These are phyloP conservation scores for Nycteola revayana DNA, from an alignment of 2,888 invertebrate genomes.

Conservation along the genomic window DNA sequence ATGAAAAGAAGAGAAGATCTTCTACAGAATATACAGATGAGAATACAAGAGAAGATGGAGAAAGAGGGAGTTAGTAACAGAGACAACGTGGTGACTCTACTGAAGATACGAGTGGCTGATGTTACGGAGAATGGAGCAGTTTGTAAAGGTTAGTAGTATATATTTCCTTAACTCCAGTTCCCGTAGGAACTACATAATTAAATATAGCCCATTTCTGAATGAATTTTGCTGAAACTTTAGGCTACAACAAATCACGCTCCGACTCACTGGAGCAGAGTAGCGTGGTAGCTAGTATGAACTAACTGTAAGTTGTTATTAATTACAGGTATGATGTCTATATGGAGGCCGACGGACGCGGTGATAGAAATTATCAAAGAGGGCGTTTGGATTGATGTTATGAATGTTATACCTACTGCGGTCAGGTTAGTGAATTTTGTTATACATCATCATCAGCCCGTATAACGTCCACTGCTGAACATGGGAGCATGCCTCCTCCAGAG, in stretches of 20 bases:
- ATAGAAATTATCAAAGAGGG: constrained; percentile 84
- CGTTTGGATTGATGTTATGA: constrained; percentile 80
- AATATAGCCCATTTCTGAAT: too few relatives aligned
- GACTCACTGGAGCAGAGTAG: too few relatives aligned
- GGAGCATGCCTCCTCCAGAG: too few relatives aligned
- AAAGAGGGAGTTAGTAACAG: constrained; percentile 32
- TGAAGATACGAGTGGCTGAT: constrained; percentile 57
- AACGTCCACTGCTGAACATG: too few relatives aligned
- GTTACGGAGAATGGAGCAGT: constrained; percentile 27
- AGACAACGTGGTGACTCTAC: constrained; percentile 55
- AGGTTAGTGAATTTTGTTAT: too few relatives aligned
- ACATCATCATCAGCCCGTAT: too few relatives aligned
- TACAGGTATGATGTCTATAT: constrained; percentile 83
- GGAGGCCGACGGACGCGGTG: constrained; percentile 86
- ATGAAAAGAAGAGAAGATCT: constrained; percentile 46
- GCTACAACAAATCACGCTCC: too few relatives aligned
- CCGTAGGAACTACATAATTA: too few relatives aligned
- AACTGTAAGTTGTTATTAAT: too few relatives aligned
- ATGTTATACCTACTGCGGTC: constrained; percentile 77
- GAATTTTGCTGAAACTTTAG: too few relatives aligned
- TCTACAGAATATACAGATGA: constrained; percentile 49
- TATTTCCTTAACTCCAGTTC: too few relatives aligned
- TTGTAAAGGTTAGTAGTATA: constrained; percentile 62
- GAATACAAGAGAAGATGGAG: constrained; percentile 47
- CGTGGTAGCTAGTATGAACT: too few relatives aligned